Percentiles rank a stretch among this genome's conserved stretches.
Conservation (phyloP, 1,140 invertebrate genomes). For the Aphelenchoides fujianensis region DNA sequence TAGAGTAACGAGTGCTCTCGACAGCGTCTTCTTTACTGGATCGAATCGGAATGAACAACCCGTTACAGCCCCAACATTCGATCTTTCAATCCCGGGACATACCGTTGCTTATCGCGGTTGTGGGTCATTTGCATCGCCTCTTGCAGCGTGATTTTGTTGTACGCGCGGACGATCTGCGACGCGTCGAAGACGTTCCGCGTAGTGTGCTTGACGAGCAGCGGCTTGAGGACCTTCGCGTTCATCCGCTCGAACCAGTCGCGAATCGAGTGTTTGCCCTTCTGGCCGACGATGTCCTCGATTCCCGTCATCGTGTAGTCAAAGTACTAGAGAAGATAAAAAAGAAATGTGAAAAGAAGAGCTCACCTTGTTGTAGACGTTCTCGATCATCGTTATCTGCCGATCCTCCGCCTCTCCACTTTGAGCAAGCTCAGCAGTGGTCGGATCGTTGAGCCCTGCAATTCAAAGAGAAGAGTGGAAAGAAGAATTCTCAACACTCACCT, state of each 20-base stretch:
- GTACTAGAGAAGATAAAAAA: slow-evolving; percentile 29
- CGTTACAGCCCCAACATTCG: no score
- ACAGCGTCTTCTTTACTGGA: neutral
- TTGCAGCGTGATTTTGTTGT: slow-evolving; percentile 54
- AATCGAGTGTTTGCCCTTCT: slow-evolving; percentile 43
- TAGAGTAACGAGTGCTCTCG: no score
- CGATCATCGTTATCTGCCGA: slow-evolving; percentile 49
- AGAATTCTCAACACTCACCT: slow-evolving; percentile 23
- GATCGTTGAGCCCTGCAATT: slow-evolving; percentile 64
- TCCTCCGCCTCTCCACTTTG: slow-evolving; percentile 63
- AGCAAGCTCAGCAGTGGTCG: slow-evolving; percentile 65
- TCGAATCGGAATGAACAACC: no score
- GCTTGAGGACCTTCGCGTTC: slow-evolving; percentile 57
- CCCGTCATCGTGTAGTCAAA: slow-evolving; percentile 52
- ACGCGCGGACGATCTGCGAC: slow-evolving; percentile 51
- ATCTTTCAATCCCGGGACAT: no score
- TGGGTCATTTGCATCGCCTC: slow-evolving; percentile 37
- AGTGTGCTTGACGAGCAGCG: slow-evolving; percentile 51
- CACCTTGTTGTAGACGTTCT: slow-evolving; percentile 45
- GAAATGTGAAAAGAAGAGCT: slow-evolving; percentile 48
- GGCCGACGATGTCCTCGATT: slow-evolving; percentile 46
- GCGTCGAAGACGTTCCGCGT: slow-evolving; percentile 39
- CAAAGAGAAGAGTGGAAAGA: neutral
- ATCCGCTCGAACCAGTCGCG: slow-evolving; percentile 54
- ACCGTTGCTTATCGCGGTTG: no score